These are phyloP conservation scores for Hydropotes inermis DNA, from an alignment of 2,113 vertebrate species.

Conservation along the genomic window DNA sequence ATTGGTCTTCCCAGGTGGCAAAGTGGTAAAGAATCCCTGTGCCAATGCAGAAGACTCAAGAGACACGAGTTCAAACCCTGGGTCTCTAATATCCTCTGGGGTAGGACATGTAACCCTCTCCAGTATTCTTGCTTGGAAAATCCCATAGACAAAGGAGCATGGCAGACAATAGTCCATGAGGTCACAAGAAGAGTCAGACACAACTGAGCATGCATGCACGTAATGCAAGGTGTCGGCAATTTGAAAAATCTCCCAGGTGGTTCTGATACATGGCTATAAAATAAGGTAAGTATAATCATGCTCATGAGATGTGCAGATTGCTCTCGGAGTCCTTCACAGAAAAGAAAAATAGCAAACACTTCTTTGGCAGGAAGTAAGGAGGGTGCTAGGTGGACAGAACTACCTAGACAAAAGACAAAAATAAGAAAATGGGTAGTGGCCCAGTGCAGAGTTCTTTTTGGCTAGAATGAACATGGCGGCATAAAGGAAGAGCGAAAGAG, in stretches of 20 bases:
- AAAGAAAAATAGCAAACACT: background rate
- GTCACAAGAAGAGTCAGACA: background rate
- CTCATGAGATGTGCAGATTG: background rate
- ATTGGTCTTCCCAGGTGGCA: background rate
- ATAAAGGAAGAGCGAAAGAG: background rate
- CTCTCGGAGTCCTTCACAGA: background rate
- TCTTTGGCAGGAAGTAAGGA: background rate
- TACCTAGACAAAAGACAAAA: background rate
- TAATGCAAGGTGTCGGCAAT: background rate
- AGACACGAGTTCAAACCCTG: background rate
- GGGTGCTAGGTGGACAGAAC: background rate
- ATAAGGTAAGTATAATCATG: background rate
- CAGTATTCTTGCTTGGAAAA: background rate
- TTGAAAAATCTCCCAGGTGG: background rate
- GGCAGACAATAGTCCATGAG: background rate
- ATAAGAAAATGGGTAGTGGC: background rate
- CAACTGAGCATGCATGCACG: fast-evolving
- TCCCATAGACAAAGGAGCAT: background rate
- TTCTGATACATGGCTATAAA: background rate
- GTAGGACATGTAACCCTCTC: background rate
- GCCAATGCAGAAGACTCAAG: background rate
- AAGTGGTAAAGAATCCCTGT: background rate
- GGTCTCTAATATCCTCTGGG: background rate
- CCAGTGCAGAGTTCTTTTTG: background rate
- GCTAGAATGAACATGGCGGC: background rate